Evolutionary conservation across 1,140 invertebrate species (phyloP), one percentile per base, ranked within the genome.

Genomic region (Atta cephalotes): DNA sequence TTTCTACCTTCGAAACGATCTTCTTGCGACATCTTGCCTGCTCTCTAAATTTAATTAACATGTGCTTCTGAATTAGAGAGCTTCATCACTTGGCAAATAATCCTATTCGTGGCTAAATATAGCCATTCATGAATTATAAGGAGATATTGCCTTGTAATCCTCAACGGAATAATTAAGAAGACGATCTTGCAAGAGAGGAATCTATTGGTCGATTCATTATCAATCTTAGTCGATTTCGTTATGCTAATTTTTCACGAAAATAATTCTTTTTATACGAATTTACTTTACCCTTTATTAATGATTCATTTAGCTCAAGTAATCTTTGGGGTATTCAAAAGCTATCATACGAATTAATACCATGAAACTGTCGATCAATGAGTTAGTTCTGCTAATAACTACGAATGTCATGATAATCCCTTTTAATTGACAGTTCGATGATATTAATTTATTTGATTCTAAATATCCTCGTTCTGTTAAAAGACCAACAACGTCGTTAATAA

Each of bases 21-120:
- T 21, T 9, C 4, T 35, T 7, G 28, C 66, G 16, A 25, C 7
- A 10, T 56, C 65, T 78, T 49, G 28, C 78, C 81, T 56, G 70
- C 86, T 21, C n/a, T 21, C 0, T 51, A 56, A 6, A 78, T 87
- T 87, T 81, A 81, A 88, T 88, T 81, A 87, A 70, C 28, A 81
- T 62, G 18, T 39, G 85, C 25, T 81, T 81, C 49, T 18, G 60
- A 68, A 68, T 60, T 68, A 53, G 1, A 16, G 60, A n/a, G 39
- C 60, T 87, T 87, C 49, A 81, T 49, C 70, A 28, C 28, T 66
- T 68, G 49, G 25, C 18, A 14, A 56, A 21, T 25, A 68, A 87
- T 63, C 28, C 49, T 62, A 58, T 39, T 77, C n/a, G 3, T 25
- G 60, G 1, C 49, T 86, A 71, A 86, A 65, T 79, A 60, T 71